Evolutionary conservation across 2,888 invertebrate species (phyloP).

Genomic region (Calephelis perditalis): DNA sequence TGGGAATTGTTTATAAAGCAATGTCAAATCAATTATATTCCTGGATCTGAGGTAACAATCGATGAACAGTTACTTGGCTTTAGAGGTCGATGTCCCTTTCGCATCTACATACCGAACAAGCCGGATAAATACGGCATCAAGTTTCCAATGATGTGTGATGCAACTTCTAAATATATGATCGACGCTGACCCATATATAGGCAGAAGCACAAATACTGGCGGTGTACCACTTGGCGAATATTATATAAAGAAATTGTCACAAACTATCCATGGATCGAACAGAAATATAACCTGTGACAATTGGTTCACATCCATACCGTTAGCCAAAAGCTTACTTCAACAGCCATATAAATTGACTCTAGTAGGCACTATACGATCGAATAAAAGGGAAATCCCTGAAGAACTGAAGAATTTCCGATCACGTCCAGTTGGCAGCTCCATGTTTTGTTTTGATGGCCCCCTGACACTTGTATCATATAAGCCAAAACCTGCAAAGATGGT

Average conservation of each 20-base stretch:
- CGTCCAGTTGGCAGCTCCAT: too few species aligned
- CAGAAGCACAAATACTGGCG: slow-evolving; percentile 17
- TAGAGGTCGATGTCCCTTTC: slow-evolving; percentile 26
- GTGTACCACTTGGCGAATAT: too few species aligned
- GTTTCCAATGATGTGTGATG: slow-evolving; percentile 22
- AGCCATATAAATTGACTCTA: slow-evolving; percentile 13
- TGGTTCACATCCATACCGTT: slow-evolving; percentile 22
- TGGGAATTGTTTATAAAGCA: slow-evolving; percentile 5
- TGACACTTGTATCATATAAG: too few species aligned
- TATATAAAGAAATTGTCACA: slow-evolving; percentile 22
- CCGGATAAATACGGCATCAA: slow-evolving; percentile 28
- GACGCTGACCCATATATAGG: slow-evolving; percentile 19
- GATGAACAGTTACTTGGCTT: slow-evolving; percentile 28
- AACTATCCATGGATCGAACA: slow-evolving; percentile 17
- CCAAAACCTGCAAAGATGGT: too few species aligned
- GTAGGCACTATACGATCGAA: background rate
- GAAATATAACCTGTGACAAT: slow-evolving; percentile 21
- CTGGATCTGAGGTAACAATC: background rate
- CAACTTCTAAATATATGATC: slow-evolving; percentile 17
- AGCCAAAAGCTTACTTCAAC: slow-evolving; percentile 14
- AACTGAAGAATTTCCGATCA: too few species aligned
- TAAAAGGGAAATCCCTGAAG: too few species aligned
- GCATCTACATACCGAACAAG: slow-evolving; percentile 29
- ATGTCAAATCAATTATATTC: background rate
- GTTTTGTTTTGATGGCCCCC: too few species aligned